Evolutionary conservation across 1,140 invertebrate genomes (phyloP), one percentile per base, ranked within the genome.

Genomic region (Bradynema listronoti): DNA sequence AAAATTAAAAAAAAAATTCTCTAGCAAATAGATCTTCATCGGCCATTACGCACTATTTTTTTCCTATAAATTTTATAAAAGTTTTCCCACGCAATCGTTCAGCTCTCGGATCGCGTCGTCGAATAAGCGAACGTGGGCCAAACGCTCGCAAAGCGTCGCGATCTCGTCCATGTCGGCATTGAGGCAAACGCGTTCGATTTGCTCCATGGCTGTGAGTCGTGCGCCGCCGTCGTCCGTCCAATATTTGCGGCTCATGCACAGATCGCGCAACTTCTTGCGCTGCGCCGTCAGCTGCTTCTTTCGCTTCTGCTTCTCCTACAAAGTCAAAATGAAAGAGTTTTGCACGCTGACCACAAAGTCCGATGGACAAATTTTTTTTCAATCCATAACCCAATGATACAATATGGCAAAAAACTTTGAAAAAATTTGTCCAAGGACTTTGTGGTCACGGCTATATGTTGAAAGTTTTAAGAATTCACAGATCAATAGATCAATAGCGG

Each of bases 181-280:
- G 4, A 69, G 30, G 50, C 67, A 69, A 43, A 68, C 39, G 29
- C 67, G 34, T 45, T 69, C 67, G 22, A 69, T 55, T 33, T 61
- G 56, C 34, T 69, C 67, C 41, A 62, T 61, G 7, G 72, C 51
- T 19, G 45, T 24, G 19, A 69, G 29, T 41, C 32, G n/a, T 14
- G 7, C 16, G 1, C 19, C 43, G 14, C 39, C 25, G 22, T 70
- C 30, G 3, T 66, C 36, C 32, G 49, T 68, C 69, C 69, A 69
- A 33, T 68, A 69, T n/a, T 72, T 42, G n/a, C 34, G 34, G 11
- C 16, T 19, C 2, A 34, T n/a, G 14, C 32, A 29, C 4, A 69
- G 43, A 36, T 73, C 69, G 36, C 67, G 67, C 19, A 69, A 33
- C 24, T 47, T 42, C 30, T 60, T 57, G 16, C 69, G 62, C 36